Evolutionary conservation across 2,888 invertebrate genomes (phyloP), one percentile per base, ranked within the genome.

Genomic region (Imbricaverruca yamaguchii): DNA sequence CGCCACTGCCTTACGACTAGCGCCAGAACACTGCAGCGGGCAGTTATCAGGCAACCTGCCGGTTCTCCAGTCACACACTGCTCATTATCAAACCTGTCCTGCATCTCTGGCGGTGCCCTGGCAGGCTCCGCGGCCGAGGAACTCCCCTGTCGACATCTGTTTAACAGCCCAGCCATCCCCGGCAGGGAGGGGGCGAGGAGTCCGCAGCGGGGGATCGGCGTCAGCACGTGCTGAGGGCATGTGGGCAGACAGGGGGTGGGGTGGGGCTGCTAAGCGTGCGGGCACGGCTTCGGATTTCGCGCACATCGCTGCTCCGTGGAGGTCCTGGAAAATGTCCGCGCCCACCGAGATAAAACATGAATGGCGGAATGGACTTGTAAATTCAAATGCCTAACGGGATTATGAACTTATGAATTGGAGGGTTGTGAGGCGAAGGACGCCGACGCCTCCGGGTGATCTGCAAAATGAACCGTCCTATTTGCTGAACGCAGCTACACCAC

Each of bases 201-300:
- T 7, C 12, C 69, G 15, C 25, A 3, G 69, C 39, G 39, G 69
- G 69, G 69, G 69, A 39, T 69, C 69, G 69, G 69, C 69, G 69
- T 39, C 69, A 39, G 69, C 69, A 69, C 69, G 69, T 39, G 69
- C 69, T 69, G 69, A 13, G 69, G 69, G 69, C 39, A 13, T 12
- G 61, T 15, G 69, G 69, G 69, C 39, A 12, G 69, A 15, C 39
- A 39, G 3, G 12, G 65, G 65, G 4, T n/a, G n/a, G 65, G 63
- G 65, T 9, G n/a, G 65, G n/a, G 65, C n/a, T n/a, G 39, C 39
- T 39, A 39, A 39, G 2, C 39, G 39, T 1, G 4, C 39, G 39
- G 39, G 39, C 4, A 39, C 39, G 39, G 39, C 39, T 4, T 39
- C 39, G 39, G 39, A 3, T 39, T 39, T 4, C 39, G 1, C 4